Evolutionary conservation across 2,797 vertebrate species (phyloP).

Genomic region (Coregonus suidteri): DNA sequence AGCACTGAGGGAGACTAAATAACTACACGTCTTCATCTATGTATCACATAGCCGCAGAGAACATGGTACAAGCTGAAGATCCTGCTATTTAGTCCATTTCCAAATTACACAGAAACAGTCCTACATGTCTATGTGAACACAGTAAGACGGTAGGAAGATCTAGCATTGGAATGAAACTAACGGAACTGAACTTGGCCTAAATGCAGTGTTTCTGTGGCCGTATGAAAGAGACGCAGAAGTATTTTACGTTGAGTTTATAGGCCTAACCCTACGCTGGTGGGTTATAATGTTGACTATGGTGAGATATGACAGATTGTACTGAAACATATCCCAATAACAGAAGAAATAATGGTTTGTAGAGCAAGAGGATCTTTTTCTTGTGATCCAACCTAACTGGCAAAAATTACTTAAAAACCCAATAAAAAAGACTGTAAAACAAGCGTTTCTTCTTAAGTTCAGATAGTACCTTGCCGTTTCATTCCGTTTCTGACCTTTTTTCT

Average conservation of each 20-base stretch:
- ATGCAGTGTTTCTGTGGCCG: conserved; percentile 49
- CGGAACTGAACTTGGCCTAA: conserved; percentile 43
- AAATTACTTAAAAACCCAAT: not conserved
- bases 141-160: conserved; percentile 57
- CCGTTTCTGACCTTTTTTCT: not conserved
- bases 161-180: conserved; percentile 54
- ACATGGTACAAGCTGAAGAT: conserved; percentile 59
- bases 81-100: conserved; percentile 67
- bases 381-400: not conserved
- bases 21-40: conserved; percentile 62
- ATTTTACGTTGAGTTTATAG: not conserved
- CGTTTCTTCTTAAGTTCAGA: not conserved
- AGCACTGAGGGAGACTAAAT: conserved; percentile 65
- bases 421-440: not conserved
- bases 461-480: not conserved
- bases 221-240: not conserved
- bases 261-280: conserved; percentile 9
- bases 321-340: too few species aligned
- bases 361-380: not conserved
- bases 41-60: conserved; percentile 38
- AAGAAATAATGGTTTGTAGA: too few species aligned
- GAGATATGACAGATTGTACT: not conserved
- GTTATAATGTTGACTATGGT: conserved; percentile 5
- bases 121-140: conserved; percentile 66
- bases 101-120: conserved; percentile 67